These are phyloP conservation scores for Trachelus stipa DNA, from an alignment of 2,888 invertebrate genomes.

Conservation along the genomic window DNA sequence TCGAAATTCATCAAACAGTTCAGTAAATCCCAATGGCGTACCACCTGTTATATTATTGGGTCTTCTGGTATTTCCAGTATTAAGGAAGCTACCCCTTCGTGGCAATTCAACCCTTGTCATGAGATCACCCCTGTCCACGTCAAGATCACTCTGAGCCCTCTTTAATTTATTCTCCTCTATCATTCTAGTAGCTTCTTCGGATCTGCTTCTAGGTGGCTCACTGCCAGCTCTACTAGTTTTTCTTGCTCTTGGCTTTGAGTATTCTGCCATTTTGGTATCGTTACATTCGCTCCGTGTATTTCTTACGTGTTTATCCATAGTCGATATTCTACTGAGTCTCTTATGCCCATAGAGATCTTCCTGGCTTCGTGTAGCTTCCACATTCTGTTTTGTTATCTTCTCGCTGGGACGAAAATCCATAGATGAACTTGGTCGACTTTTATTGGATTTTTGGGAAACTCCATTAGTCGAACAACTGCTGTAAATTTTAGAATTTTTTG, in stretches of 20 bases:
- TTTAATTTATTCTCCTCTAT: constrained; percentile 63
- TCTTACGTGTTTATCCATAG: constrained; percentile 52
- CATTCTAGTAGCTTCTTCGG: constrained; percentile 41
- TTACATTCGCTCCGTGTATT: constrained; percentile 28
- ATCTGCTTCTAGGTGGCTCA: constrained; percentile 55
- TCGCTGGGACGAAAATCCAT: neutral
- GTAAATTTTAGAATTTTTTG: neutral
- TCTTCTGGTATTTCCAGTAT: constrained; percentile 83
- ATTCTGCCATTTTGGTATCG: constrained; percentile 17
- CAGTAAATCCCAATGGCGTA: constrained; percentile 87
- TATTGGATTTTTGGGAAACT: neutral
- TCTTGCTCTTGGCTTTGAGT: constrained; percentile 36
- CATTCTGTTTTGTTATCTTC: neutral
- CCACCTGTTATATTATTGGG: constrained; percentile 74
- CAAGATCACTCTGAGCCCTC: constrained; percentile 66
- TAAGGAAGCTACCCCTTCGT: constrained; percentile 86
- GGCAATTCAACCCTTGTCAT: constrained; percentile 89
- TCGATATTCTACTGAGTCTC: constrained; percentile 43
- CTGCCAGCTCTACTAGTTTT: constrained; percentile 61
- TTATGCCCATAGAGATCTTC: constrained; percentile 28
- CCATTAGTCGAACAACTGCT: neutral
- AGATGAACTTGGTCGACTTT: neutral
- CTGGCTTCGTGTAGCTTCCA: constrained; percentile 19
- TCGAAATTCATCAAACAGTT: constrained; percentile 87
- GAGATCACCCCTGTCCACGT: constrained; percentile 80